These are phyloP conservation scores for Macroteleia sp. DNA, from an alignment of 2,888 invertebrate genomes.

Conservation along the genomic window DNA sequence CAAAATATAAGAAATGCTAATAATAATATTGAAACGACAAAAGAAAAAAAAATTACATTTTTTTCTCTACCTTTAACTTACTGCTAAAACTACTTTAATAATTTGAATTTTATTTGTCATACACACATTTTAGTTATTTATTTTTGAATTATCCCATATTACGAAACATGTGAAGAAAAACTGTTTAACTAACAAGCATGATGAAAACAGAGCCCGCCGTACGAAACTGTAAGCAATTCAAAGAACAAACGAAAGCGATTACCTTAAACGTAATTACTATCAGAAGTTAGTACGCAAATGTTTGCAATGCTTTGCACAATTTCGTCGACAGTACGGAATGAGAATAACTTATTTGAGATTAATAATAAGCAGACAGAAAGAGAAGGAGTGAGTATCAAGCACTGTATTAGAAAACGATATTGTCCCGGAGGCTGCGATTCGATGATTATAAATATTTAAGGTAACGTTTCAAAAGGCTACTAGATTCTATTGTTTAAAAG, in stretches of 20 bases:
- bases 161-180: neutral
- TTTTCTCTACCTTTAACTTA: too few species aligned
- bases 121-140: too few species aligned
- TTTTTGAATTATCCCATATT: constrained; percentile 5
- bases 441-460: constrained; percentile 49
- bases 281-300: constrained; percentile 44
- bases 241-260: constrained; percentile 30
- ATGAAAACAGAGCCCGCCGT: constrained; percentile 19
- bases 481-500: constrained; percentile 45
- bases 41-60: too few species aligned
- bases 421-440: constrained; percentile 33
- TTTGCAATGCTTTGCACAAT: constrained; percentile 63
- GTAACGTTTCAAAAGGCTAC: constrained; percentile 58
- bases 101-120: too few species aligned
- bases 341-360: constrained; percentile 75
- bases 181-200: constrained; percentile 31
- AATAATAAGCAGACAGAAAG: constrained; percentile 83
- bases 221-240: constrained; percentile 45
- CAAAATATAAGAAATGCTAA: too few species aligned
- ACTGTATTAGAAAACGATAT: constrained; percentile 68
- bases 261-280: constrained; percentile 9
- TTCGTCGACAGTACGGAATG: constrained; percentile 37
- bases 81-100: too few species aligned
- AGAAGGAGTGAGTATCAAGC: constrained; percentile 84
- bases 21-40: too few species aligned